Conservation (phyloP, 2,797 vertebrate genomes). For the Atherinosoma microstoma region DNA sequence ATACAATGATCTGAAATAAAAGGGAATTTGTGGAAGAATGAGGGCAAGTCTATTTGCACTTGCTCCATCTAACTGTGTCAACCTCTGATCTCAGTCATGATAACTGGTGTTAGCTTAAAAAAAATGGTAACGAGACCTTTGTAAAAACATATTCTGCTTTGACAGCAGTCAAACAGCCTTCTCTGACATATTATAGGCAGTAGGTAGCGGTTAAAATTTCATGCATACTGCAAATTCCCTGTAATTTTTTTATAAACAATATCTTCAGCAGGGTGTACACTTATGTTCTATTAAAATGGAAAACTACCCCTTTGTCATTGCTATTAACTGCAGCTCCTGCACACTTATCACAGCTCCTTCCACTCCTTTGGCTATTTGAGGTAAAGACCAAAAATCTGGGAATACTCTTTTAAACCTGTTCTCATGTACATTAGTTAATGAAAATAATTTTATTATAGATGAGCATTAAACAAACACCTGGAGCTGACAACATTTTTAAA, state of each 20-base stretch:
- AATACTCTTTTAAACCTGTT: constrained; percentile 13
- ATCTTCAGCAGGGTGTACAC: constrained; percentile 23
- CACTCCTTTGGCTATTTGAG: constrained; percentile 34
- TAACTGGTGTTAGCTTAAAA: not conserved
- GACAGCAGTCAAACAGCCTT: constrained; percentile 16
- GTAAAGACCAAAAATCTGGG: constrained; percentile 21
- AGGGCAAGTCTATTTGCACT: not conserved
- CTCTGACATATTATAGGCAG: constrained; percentile 23
- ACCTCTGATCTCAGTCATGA: constrained; percentile 4
- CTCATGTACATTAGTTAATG: constrained; percentile 1
- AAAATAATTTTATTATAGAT: constrained; percentile 3
- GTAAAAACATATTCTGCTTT: constrained; percentile 7
- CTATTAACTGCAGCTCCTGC: constrained; percentile 5
- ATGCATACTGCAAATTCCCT: constrained; percentile 6
- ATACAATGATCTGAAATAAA: constrained; percentile 13
- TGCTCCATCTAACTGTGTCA: not conserved
- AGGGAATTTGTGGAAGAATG: not conserved
- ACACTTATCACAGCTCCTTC: constrained; percentile 2
- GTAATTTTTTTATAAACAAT: constrained; percentile 6
- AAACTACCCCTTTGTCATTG: constrained; percentile 19
- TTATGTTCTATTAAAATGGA: constrained; percentile 13
- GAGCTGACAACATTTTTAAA: not conserved
- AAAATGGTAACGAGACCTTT: not conserved
- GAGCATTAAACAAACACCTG: constrained; percentile 5
- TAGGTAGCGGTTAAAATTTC: constrained; percentile 16